Evolutionary conservation across 64 coral and sea anemone genomes (phyloP), one percentile per base, ranked within the genome.

Genomic region (Porites lutea): DNA sequence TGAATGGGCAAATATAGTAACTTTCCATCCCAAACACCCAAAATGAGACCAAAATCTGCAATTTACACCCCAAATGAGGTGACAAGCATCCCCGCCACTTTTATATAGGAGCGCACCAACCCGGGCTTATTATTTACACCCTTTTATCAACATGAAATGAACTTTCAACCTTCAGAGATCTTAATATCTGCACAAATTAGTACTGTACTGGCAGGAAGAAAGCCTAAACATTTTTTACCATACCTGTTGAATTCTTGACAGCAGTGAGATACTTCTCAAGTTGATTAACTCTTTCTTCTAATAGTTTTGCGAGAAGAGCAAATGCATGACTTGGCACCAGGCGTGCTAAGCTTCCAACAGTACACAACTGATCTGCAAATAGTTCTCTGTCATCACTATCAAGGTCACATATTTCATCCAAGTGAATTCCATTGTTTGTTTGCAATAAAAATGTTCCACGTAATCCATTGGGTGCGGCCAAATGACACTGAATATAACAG

Each of bases 371-470:
- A 50, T 93, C 93, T 8, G 88, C 90, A 93, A 95, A 98, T 0
- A 95, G 81, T 78, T 98, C 96, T 13, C 87, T 74, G 52, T 98
- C 96, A 85, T 95, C 94, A 63, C 88, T 92, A 65, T 95, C 93
- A 52, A 95, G 82, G 49, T 98, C 96, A 82, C 93, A 95, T 14
- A 98, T 95, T 62, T 98, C 96, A 78, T 98, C 93, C 47, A 98
- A 37, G 53, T 95, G 52, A 23, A 93, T 70, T 27, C 78, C 82
- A 72, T 77, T 58, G 5, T 80, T 77, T 12, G 58, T 27, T 45
- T 92, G 72, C 58, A 72, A 71, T 20, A 82, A 82, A 48, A 90
- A 90, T 47, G 87, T 70, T 10, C 94, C 94, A 4, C 96, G 86
- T 14, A 93, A 74, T 4, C 96, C 96, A 55, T 98, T 93, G 52